Evolutionary conservation across 2,888 invertebrate genomes (phyloP).

Genomic region (Tipula unca): DNA sequence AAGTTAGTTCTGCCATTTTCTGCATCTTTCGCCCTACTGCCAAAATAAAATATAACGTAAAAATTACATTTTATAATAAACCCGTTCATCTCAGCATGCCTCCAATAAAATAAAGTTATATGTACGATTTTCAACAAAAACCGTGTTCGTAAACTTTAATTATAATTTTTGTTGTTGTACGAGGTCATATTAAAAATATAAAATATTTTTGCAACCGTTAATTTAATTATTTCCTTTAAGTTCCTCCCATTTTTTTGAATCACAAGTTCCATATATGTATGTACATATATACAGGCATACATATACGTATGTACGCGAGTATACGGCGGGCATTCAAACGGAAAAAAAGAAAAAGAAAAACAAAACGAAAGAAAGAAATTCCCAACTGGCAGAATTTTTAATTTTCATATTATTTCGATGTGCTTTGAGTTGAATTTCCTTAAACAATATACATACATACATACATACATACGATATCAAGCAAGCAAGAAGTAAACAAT

Average conservation of each 20-base stretch:
- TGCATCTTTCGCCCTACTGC: too few relatives aligned
- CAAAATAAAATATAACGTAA: too few relatives aligned
- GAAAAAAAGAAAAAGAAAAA: background rate
- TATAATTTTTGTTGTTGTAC: background rate
- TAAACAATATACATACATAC: background rate
- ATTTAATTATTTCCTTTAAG: background rate
- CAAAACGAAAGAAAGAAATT: background rate
- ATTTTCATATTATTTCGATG: background rate
- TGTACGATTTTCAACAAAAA: too few relatives aligned
- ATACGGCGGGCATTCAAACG: background rate
- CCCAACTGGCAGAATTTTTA: background rate
- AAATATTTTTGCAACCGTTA: background rate
- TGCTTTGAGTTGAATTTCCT: background rate
- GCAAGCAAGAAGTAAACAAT: background rate
- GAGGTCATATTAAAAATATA: background rate
- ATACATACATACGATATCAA: too few relatives aligned
- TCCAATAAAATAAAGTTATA: too few relatives aligned
- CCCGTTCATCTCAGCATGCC: too few relatives aligned
- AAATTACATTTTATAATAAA: too few relatives aligned
- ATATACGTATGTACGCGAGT: background rate
- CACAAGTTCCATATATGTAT: background rate
- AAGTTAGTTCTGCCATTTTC: too few relatives aligned
- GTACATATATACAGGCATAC: background rate
- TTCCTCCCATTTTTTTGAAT: constrained; percentile 9
- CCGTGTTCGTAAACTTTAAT: background rate